Evolutionary conservation across 2,888 invertebrate species (phyloP).

Genomic region (Rhamnusium bicolor): DNA sequence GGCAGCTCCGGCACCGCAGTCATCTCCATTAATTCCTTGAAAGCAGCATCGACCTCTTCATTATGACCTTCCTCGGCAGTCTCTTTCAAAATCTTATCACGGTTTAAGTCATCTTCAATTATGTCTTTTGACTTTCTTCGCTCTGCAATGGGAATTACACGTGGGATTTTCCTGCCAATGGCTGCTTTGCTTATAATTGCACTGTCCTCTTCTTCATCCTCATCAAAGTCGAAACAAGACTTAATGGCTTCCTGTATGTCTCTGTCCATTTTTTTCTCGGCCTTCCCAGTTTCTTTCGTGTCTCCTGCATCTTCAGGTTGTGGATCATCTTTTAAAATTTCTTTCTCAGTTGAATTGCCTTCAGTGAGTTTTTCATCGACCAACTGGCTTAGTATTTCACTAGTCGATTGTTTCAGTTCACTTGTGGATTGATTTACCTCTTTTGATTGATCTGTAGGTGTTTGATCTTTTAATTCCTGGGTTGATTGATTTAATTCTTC

Average conservation of each 20-base stretch:
- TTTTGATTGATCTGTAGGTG: neutral
- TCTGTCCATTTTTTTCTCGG: conserved; percentile 40
- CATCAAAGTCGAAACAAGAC: conserved; percentile 87
- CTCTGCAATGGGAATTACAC: conserved; percentile 71
- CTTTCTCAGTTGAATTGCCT: neutral
- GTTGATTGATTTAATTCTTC: neutral
- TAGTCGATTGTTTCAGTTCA: neutral
- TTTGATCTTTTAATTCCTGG: neutral
- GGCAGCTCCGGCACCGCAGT: conserved; percentile 76
- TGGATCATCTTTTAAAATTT: neutral
- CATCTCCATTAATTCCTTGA: conserved; percentile 77
- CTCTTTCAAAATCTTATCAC: conserved; percentile 44
- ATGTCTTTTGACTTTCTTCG: conserved; percentile 63
- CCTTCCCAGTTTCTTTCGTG: conserved; percentile 63
- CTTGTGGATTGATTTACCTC: conserved; percentile 10
- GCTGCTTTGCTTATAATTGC: conserved; percentile 69
- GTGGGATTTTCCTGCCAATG: conserved; percentile 78
- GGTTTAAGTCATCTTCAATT: conserved; percentile 42
- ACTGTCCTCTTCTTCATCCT: conserved; percentile 81
- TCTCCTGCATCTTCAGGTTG: conserved; percentile 60
- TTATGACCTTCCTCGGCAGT: conserved; percentile 57
- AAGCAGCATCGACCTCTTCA: conserved; percentile 71
- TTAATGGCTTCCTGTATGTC: conserved; percentile 66
- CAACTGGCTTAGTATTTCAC: neutral
- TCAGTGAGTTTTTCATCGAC: neutral